Percentiles rank a stretch among this genome's conserved stretches.
phyloP scores from a whole-genome alignment of 1,140 invertebrate genomes.

The Papilio xuthus region DNA sequence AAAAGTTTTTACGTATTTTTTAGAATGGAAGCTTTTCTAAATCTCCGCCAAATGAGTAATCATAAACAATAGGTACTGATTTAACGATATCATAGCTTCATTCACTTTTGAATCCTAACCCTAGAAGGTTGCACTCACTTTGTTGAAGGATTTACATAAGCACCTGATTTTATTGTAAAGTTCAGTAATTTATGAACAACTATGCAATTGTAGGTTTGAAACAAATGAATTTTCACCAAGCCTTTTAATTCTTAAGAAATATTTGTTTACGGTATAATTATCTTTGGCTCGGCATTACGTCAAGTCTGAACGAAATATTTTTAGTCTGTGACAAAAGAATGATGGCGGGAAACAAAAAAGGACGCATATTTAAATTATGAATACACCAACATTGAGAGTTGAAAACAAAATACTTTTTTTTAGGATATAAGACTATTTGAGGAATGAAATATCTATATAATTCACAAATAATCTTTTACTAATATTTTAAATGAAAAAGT shows the following conservation, averaged over 20 bases:
- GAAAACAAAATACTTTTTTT: conserved; percentile 24
- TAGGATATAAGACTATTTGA: neutral
- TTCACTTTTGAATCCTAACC: neutral
- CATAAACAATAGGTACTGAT: neutral
- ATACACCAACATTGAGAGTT: conserved; percentile 30
- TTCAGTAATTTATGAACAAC: neutral
- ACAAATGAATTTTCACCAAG: neutral
- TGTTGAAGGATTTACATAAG: neutral
- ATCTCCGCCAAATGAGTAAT: neutral
- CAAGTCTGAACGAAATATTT: conserved; percentile 48
- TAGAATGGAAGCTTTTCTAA: neutral
- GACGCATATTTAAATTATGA: conserved; percentile 49
- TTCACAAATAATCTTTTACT: too few relatives aligned
- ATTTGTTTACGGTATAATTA: conserved; percentile 47
- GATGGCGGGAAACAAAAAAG: conserved; percentile 57
- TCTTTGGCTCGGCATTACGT: conserved; percentile 59
- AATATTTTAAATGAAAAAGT: too few relatives aligned
- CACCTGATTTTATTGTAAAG: too few relatives aligned
- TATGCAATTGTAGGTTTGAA: neutral
- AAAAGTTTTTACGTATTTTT: neutral
- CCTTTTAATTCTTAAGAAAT: neutral
- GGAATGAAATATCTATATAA: neutral
- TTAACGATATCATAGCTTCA: neutral
- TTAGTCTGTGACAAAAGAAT: conserved; percentile 53
- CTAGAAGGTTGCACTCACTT: neutral